Conservation (phyloP, 2,113 vertebrate species). For the Rallus limicola region DNA sequence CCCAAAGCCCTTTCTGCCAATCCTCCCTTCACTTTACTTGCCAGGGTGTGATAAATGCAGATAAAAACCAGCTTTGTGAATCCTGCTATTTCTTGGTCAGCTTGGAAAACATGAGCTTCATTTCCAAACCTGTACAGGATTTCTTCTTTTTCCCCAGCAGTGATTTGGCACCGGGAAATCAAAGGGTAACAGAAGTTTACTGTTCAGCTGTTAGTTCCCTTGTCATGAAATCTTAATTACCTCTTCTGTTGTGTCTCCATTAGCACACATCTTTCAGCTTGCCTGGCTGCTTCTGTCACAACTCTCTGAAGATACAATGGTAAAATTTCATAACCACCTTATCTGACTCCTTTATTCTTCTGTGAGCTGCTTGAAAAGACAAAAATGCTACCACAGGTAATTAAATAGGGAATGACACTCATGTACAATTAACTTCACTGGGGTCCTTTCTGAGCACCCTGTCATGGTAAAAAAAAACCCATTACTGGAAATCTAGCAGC, state of each 20-base stretch:
- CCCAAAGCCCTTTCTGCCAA: background rate
- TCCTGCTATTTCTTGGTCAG: background rate
- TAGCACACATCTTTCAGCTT: background rate
- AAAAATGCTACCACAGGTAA: background rate
- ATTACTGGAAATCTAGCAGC: background rate
- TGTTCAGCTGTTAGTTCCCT: background rate
- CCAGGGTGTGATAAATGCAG: background rate
- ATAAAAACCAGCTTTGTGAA: background rate
- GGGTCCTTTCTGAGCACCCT: background rate
- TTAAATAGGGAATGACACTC: background rate
- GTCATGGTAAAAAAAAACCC: accelerated
- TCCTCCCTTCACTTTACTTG: background rate
- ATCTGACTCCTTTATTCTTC: background rate
- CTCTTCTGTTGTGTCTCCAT: background rate
- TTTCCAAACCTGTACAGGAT: background rate
- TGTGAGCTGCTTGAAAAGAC: background rate
- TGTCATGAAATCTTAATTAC: background rate
- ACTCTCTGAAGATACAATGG: background rate
- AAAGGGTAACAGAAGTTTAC: background rate
- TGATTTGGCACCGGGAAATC: background rate
- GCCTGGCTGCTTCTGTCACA: background rate
- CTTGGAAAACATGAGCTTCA: background rate
- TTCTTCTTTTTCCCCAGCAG: background rate
- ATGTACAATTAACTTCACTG: background rate
- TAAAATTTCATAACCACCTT: background rate